Evolutionary conservation across 2,888 invertebrate species (phyloP), one percentile per base, ranked within the genome.

Genomic region (Tachina grossa): DNA sequence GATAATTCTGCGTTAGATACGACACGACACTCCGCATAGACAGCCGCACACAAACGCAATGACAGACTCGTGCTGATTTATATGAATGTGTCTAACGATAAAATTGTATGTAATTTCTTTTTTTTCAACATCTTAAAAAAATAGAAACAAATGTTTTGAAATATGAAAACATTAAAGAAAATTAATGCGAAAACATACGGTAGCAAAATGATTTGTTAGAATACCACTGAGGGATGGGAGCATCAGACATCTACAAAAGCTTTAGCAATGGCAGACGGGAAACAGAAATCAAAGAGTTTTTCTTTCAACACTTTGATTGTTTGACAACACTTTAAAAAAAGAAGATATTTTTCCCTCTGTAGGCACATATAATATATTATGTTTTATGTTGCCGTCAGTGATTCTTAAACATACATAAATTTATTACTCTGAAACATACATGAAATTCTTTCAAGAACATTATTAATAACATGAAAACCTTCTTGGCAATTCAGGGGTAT

Each of bases 111-210:
- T 19, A 51, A 16, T 43, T 57, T 57, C 31, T 31, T 45, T 39
- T 31, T 47, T 53, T 31, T 11, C 2, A 9, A 13, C 22, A 14
- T 59, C 19, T 41, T 10, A 59, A 59, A 59, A n/a, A 22, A 22
- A 31, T 31, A 31, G 41, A 41, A 68, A 59, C 41, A 68, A 41
- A 69, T 41, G 63, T 53, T 41, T 53, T 14, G 43, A 16, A 49
- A 19, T 19, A n/a, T 13, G 11, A 22, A 57, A 72, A 11, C 31
- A 10, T 16, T 53, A 8, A 69, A 61, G 61, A 51, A 69, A 69
- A 61, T 78, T 61, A 78, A 78, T 78, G 61, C 59, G 53, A 53
- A 78, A 59, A 49, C 55, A 63, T 22, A 75, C 10, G 55, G 31
- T 45, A 31, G 55, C 9, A 55, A 63, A 59, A 59, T 51, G 47